phyloP scores from a whole-genome alignment of 1,140 invertebrate species.

The Heterodera carotae region DNA sequence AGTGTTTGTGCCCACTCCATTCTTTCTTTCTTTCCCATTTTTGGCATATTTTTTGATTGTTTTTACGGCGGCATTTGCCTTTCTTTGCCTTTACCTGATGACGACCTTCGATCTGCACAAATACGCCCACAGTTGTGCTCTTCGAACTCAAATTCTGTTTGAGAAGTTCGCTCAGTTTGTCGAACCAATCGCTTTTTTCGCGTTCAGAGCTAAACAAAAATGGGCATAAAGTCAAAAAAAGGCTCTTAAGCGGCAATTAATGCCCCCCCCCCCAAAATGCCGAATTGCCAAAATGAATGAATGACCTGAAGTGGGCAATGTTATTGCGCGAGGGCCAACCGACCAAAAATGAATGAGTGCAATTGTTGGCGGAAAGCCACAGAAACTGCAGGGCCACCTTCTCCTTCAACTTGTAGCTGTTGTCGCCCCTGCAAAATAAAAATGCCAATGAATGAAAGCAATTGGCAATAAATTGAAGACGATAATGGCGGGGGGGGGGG shows the following conservation, averaged over 20 bases:
- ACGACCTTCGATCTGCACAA: slow-evolving; percentile 50
- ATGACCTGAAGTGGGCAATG: slow-evolving; percentile 67
- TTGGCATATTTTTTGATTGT: too few species aligned
- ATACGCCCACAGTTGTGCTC: slow-evolving; percentile 46
- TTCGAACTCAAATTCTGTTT: slow-evolving; percentile 29
- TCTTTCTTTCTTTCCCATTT: too few species aligned
- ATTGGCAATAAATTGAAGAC: background rate
- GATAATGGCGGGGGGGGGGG: too few species aligned
- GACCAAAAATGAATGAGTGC: slow-evolving; percentile 67
- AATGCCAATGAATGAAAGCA: background rate
- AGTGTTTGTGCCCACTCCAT: too few species aligned
- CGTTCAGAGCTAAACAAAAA: slow-evolving; percentile 55
- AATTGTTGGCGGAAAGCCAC: slow-evolving; percentile 67
- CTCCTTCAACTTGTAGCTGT: slow-evolving; percentile 67
- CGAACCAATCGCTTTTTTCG: slow-evolving; percentile 56
- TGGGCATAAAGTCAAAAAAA: slow-evolving; percentile 26
- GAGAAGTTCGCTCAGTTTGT: slow-evolving; percentile 36
- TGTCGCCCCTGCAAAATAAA: slow-evolving; percentile 54
- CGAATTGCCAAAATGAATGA: background rate
- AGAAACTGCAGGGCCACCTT: slow-evolving; percentile 67
- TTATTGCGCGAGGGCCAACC: slow-evolving; percentile 68
- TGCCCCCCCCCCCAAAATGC: too few species aligned
- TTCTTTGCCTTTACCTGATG: slow-evolving; percentile 38
- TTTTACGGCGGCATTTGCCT: too few species aligned
- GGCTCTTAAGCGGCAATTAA: too few species aligned